phyloP scores from a whole-genome alignment of 2,113 vertebrate species.

The Callipepla squamata region DNA sequence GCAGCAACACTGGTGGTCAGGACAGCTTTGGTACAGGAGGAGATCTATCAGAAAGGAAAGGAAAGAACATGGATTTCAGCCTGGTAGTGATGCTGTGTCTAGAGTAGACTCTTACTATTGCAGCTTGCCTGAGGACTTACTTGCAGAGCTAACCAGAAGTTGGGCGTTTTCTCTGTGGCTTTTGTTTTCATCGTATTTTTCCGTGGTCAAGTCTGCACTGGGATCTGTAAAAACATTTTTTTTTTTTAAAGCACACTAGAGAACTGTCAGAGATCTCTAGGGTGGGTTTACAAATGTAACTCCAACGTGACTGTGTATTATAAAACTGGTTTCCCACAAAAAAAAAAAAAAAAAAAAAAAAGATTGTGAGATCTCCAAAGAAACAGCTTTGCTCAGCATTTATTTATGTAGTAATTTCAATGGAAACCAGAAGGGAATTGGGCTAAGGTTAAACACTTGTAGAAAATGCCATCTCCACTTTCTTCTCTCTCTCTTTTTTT shows the following conservation, averaged over 20 bases:
- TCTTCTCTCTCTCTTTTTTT: background rate
- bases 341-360: background rate
- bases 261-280: background rate
- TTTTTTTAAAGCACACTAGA: background rate
- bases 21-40: background rate
- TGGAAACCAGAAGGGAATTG: background rate
- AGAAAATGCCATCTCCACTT: background rate
- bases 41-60: background rate
- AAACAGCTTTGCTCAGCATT: background rate
- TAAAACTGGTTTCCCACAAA: background rate
- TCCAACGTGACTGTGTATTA: background rate
- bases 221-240: background rate
- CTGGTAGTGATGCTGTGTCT: background rate
- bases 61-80: background rate
- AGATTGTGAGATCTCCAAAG: background rate
- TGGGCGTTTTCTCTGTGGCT: background rate
- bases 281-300: background rate
- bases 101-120: fast-evolving
- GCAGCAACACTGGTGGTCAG: fast-evolving
- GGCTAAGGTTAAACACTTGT: background rate
- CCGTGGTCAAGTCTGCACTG: background rate
- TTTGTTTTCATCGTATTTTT: background rate
- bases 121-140: background rate
- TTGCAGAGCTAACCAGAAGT: background rate
- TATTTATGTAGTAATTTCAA: background rate